Evolutionary conservation across 2,888 invertebrate species (phyloP), one percentile per base, ranked within the genome.

Genomic region (Zaprionus obscuricornis): DNA sequence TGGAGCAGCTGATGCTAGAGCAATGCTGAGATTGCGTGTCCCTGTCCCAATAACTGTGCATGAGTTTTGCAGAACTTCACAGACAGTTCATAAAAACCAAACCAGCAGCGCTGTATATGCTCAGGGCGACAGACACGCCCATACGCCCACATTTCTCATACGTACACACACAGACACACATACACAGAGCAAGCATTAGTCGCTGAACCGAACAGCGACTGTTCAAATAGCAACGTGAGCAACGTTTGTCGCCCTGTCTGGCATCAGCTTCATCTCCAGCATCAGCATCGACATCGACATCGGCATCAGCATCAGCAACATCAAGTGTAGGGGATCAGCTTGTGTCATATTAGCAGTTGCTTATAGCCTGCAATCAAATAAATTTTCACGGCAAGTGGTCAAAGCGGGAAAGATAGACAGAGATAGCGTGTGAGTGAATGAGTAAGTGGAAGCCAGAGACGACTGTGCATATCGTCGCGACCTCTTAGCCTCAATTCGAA

Each of bases 281-380:
- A 33, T 46, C 47, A 4, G n/a, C 29, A 3, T 3, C n/a, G 59
- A 31, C 16, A 26, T n/a, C n/a, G n/a, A n/a, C 43, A 46, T 10
- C 34, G 27, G 40, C 39, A 29, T 40, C 58, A 33, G 37, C 40
- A 33, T 46, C 47, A 4, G n/a, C 29, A 3, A 8, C n/a, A 57
- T 36, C 16, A 26, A 22, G 34, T 47, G 33, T 31, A 34, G 52
- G 43, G 51, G 57, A 71, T 66, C 74, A 51, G 57, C 76, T 63
- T 79, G 79, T 76, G 70, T 83, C 83, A 79, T 83, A 82, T 79
- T 79, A 79, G 81, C 62, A 73, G 74, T 79, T 74, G 71, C 82
- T 82, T 81, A 82, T 77, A 69, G 81, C 74, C 51, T 54, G 77
- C 84, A 82, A 82, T 82, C 84, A 82, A 82, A 84, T 84, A 82